Conservation (phyloP, 2,888 invertebrate species). For the Leucophora obtusa region DNA sequence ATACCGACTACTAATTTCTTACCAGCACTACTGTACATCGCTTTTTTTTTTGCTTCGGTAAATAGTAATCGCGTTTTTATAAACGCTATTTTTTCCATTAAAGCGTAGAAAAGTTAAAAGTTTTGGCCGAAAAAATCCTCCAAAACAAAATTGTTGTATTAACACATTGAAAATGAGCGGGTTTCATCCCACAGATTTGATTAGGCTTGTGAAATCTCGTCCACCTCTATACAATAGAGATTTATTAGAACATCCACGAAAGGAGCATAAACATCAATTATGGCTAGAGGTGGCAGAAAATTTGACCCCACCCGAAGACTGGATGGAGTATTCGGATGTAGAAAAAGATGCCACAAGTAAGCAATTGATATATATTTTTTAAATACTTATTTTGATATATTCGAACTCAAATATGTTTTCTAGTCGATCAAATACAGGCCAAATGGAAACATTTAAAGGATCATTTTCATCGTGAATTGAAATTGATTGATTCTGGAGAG, state of each 20-base stretch:
- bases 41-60: neutral
- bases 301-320: constrained; percentile 54
- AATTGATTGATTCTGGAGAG: constrained; percentile 18
- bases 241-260: constrained; percentile 41
- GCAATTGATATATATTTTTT: neutral
- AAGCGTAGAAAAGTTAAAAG: neutral
- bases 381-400: neutral
- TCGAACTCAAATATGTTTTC: neutral
- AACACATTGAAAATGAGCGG: constrained; percentile 51
- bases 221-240: constrained; percentile 53
- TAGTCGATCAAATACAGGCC: constrained; percentile 28
- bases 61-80: constrained; percentile 1
- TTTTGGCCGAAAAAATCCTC: neutral
- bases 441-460: constrained; percentile 50
- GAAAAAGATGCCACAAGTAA: constrained; percentile 56
- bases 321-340: constrained; percentile 52
- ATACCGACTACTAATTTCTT: too few relatives aligned
- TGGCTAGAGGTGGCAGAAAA: constrained; percentile 58
- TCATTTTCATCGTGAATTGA: constrained; percentile 43
- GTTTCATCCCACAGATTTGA: constrained; percentile 55
- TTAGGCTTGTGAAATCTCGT: constrained; percentile 51
- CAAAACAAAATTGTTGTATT: neutral
- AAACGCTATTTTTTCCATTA: neutral
- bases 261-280: constrained; percentile 52
- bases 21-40: too few relatives aligned